A percentile compares a stretch with the other conserved stretches of the same genome.
phyloP scores from a whole-genome alignment of 2,888 invertebrate genomes.

The Electrophaes corylata region DNA sequence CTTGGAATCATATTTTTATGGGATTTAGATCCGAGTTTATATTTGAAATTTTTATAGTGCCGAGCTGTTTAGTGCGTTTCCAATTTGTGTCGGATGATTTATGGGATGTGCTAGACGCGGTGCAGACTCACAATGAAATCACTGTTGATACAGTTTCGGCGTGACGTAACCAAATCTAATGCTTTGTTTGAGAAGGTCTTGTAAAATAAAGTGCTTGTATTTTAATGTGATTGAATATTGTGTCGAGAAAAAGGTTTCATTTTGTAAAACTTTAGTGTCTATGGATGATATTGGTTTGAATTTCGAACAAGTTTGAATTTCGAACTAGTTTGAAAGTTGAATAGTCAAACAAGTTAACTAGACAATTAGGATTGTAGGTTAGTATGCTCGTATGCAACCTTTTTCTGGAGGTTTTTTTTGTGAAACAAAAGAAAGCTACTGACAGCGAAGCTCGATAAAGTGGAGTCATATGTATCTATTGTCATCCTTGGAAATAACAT shows the following conservation, averaged over 20 bases:
- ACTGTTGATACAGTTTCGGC: constrained; percentile 29
- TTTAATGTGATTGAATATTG: constrained; percentile 6
- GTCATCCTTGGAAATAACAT: too few relatives aligned
- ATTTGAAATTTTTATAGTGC: constrained; percentile 71
- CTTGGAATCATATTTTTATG: constrained; percentile 81
- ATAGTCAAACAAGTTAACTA: too few relatives aligned
- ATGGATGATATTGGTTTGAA: neutral
- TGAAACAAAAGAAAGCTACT: too few relatives aligned
- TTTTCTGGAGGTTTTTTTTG: too few relatives aligned
- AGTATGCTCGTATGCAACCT: too few relatives aligned
- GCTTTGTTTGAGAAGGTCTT: constrained; percentile 30
- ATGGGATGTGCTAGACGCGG: constrained; percentile 69
- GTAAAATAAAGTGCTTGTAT: constrained; percentile 19
- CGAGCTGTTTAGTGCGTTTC: constrained; percentile 70
- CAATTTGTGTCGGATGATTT: constrained; percentile 78
- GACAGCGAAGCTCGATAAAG: too few relatives aligned
- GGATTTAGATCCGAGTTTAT: constrained; percentile 79
- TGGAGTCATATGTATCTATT: too few relatives aligned
- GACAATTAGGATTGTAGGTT: too few relatives aligned
- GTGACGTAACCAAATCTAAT: constrained; percentile 27
- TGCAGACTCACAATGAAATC: constrained; percentile 57
- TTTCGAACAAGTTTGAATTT: neutral
- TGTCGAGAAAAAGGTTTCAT: neutral
- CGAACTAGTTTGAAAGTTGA: neutral
- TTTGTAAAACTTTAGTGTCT: neutral